Evolutionary conservation across 1,140 invertebrate genomes (phyloP).

Genomic region (Phymorhynchus buccinoides): DNA sequence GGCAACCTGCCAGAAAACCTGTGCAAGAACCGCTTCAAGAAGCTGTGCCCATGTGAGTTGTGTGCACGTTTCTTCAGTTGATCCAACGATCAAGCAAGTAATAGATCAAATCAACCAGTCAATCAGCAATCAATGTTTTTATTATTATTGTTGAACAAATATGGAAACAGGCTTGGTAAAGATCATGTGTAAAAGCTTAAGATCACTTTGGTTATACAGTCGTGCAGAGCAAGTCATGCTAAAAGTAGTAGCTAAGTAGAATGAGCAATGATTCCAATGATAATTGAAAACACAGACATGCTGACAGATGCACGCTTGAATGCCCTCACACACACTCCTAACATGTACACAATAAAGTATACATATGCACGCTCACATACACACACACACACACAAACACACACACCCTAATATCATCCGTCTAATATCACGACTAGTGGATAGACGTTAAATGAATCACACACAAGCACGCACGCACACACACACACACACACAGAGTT

Average conservation of each 20-base stretch:
- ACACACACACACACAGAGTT: not conserved
- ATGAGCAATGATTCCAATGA: too few relatives aligned
- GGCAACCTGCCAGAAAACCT: constrained; percentile 81
- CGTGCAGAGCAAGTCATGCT: too few relatives aligned
- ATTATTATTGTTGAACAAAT: too few relatives aligned
- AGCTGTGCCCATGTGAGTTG: constrained; percentile 30
- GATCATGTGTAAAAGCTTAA: too few relatives aligned
- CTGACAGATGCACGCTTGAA: too few relatives aligned
- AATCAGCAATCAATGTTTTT: not conserved
- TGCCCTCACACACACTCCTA: not conserved
- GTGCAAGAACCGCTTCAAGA: constrained; percentile 76
- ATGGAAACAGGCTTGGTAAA: too few relatives aligned
- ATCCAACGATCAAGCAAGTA: not conserved
- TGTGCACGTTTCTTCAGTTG: not conserved
- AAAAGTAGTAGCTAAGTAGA: too few relatives aligned
- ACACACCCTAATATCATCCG: too few relatives aligned
- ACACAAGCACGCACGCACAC: not conserved
- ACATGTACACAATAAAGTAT: not conserved
- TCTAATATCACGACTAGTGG: too few relatives aligned
- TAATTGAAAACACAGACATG: too few relatives aligned
- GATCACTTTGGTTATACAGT: too few relatives aligned
- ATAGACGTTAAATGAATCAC: too few relatives aligned
- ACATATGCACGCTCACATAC: not conserved
- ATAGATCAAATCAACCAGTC: not conserved
- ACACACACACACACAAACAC: not conserved